These are phyloP conservation scores for Theocolax elegans DNA, from an alignment of 1,140 invertebrate species.

Conservation along the genomic window DNA sequence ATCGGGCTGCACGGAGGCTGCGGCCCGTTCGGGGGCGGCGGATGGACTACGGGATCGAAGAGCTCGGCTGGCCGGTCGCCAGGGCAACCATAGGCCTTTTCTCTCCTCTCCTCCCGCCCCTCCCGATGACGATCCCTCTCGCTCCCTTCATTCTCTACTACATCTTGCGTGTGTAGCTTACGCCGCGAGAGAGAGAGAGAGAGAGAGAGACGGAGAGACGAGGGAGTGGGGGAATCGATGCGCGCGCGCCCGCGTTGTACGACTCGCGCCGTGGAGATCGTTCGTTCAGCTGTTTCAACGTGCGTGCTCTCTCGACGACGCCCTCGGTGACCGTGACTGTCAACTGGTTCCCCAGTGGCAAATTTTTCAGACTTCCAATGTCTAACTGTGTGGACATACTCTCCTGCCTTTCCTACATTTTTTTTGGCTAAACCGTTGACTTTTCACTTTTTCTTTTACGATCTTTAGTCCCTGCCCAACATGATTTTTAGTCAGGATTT, in stretches of 20 bases:
- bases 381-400: no score
- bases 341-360: no score
- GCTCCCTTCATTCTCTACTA: conserved; percentile 18
- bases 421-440: no score
- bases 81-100: conserved; percentile 60
- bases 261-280: background rate
- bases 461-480: no score
- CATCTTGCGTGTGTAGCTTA: no score
- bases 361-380: no score
- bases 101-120: conserved; percentile 18
- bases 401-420: no score
- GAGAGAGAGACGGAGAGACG: background rate
- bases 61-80: conserved; percentile 66
- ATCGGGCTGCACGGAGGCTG: background rate
- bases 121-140: conserved; percentile 19
- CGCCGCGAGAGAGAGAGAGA: conserved; percentile 10
- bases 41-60: conserved; percentile 62
- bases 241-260: background rate
- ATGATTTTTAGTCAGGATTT: no score
- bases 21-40: background rate
- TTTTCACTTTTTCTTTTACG: no score
- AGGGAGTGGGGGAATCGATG: background rate
- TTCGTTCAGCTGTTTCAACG: conserved; percentile 27
- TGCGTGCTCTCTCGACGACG: no score
- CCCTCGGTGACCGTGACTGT: conserved; percentile 14